Percentiles rank a stretch among this genome's conserved stretches.
Conservation (phyloP, 2,888 invertebrate species). For the Ecliptopera silaceata region DNA sequence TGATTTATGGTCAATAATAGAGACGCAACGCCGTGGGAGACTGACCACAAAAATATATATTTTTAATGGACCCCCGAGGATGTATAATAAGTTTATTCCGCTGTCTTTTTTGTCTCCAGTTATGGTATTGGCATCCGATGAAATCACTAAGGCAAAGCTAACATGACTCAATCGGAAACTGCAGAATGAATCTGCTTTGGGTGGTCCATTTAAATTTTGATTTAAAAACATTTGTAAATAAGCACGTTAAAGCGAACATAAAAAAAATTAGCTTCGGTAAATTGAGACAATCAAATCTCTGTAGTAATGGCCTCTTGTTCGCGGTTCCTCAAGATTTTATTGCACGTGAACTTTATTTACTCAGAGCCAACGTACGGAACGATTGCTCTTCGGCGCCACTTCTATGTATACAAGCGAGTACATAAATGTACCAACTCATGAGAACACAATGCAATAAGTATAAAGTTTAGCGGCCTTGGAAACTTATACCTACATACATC, state of each 20-base stretch:
- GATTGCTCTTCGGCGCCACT: conserved; percentile 60
- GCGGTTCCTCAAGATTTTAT: conserved; percentile 57
- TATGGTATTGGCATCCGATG: conserved; percentile 46
- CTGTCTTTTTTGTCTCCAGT: conserved; percentile 64
- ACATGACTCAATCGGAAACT: conserved; percentile 45
- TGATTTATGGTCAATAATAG: conserved; percentile 83
- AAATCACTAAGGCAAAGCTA: conserved; percentile 32
- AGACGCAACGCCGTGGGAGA: conserved; percentile 82
- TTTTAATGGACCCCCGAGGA: conserved; percentile 78
- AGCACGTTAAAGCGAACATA: conserved; percentile 37
- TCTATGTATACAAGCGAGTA: conserved; percentile 40
- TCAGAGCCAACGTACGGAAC: conserved; percentile 47
- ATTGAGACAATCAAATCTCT: conserved; percentile 47
- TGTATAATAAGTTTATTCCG: conserved; percentile 71
- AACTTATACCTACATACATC: conserved; percentile 40
- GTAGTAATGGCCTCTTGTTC: conserved; percentile 45
- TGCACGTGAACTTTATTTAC: conserved; percentile 54
- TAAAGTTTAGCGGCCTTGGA: conserved; percentile 46
- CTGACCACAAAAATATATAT: conserved; percentile 77
- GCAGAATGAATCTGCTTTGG: conserved; percentile 42
- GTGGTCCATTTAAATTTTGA: conserved; percentile 55
- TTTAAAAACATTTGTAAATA: conserved; percentile 34
- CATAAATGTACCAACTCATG: conserved; percentile 34
- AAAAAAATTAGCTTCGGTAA: conserved; percentile 46
- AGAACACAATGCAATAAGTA: conserved; percentile 40